phyloP scores from a whole-genome alignment of 2,888 invertebrate genomes.

The Cosmorhoe ocellata region DNA sequence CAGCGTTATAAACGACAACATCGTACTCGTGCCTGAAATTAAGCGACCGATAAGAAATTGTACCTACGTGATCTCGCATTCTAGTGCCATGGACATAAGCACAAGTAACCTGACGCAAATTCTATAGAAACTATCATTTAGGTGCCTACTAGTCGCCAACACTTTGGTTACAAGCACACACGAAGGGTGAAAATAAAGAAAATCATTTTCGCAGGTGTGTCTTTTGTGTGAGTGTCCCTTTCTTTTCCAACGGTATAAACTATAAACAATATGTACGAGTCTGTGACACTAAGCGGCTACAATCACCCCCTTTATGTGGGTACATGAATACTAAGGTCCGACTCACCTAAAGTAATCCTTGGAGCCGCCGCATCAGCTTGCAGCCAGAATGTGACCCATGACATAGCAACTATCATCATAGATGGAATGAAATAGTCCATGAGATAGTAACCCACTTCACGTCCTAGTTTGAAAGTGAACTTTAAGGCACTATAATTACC shows the following conservation, averaged over 20 bases:
- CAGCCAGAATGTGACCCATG: conserved; percentile 95
- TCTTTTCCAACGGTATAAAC: too few relatives aligned
- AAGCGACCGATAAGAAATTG: conserved; percentile 13
- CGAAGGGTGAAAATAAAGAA: too few relatives aligned
- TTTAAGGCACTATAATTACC: conserved; percentile 92
- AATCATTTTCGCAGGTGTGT: too few relatives aligned
- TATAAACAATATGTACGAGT: too few relatives aligned
- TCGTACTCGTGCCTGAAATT: conserved; percentile 89
- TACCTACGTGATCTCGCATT: neutral
- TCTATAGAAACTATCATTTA: too few relatives aligned
- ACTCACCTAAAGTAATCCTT: conserved; percentile 87
- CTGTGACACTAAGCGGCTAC: too few relatives aligned
- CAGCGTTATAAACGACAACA: conserved; percentile 93
- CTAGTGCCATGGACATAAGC: neutral
- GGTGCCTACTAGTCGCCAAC: too few relatives aligned
- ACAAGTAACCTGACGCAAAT: neutral
- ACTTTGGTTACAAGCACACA: too few relatives aligned
- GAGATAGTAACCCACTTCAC: conserved; percentile 93
- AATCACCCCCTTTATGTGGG: too few relatives aligned
- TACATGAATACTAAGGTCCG: too few relatives aligned
- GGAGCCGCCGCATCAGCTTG: conserved; percentile 93
- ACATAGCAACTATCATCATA: conserved; percentile 92
- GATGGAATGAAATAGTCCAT: conserved; percentile 95
- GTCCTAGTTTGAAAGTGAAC: conserved; percentile 89
- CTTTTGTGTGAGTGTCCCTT: too few relatives aligned